Evolutionary conservation across 2,888 invertebrate genomes (phyloP).

Genomic region (Choreutis nemorana): DNA sequence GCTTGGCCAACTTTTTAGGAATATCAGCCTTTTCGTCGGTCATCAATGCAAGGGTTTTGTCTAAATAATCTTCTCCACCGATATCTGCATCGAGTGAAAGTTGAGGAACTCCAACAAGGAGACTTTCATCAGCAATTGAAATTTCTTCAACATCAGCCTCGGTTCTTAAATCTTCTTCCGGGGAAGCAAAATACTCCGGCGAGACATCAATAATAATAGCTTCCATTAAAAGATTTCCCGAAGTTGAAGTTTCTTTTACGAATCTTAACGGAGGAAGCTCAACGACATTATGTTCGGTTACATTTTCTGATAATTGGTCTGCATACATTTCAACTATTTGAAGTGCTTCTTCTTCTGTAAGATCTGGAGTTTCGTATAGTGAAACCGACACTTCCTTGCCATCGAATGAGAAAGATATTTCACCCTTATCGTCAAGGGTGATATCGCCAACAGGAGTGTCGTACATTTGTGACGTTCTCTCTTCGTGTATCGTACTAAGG

Average conservation of each 20-base stretch:
- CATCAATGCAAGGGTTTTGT: constrained; percentile 46
- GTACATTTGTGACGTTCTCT: constrained; percentile 87
- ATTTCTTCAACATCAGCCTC: constrained; percentile 89
- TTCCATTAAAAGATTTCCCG: constrained; percentile 88
- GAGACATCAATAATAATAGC: constrained; percentile 91
- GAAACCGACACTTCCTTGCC: constrained; percentile 93
- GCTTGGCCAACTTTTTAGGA: constrained; percentile 68
- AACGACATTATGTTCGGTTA: constrained; percentile 83
- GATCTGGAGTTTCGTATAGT: constrained; percentile 89
- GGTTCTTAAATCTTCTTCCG: constrained; percentile 82
- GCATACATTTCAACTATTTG: constrained; percentile 95
- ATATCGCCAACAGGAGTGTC: constrained; percentile 82
- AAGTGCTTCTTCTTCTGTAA: constrained; percentile 90
- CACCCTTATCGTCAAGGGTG: constrained; percentile 82
- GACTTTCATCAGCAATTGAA: constrained; percentile 80
- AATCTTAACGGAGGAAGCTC: constrained; percentile 88
- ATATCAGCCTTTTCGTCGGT: constrained; percentile 62
- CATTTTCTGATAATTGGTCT: constrained; percentile 89
- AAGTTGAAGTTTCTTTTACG: constrained; percentile 88
- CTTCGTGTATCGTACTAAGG: constrained; percentile 89
- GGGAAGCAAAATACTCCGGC: constrained; percentile 82
- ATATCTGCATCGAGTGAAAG: constrained; percentile 60
- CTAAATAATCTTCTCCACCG: constrained; percentile 63
- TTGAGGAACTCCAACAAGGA: constrained; percentile 36
- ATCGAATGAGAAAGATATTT: constrained; percentile 90